phyloP scores from a whole-genome alignment of 2,113 vertebrate species.

The Heterochromis multidens region DNA sequence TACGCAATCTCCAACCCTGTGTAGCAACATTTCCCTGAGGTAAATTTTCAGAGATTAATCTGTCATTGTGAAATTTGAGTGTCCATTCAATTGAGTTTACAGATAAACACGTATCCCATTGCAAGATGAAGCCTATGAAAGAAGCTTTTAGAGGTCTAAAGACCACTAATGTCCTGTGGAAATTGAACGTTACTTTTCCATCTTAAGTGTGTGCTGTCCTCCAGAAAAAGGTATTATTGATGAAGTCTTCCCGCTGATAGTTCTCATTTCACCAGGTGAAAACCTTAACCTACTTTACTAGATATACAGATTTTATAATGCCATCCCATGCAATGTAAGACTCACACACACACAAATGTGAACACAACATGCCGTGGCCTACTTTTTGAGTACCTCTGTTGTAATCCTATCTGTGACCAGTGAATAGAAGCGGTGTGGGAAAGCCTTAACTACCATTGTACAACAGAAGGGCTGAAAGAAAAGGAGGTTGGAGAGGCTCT shows the following conservation, averaged over 20 bases:
- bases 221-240: background rate
- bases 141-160: background rate
- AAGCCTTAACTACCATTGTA: slow-evolving; percentile 33
- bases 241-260: background rate
- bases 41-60: background rate
- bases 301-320: slow-evolving; percentile 6
- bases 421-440: slow-evolving; percentile 56
- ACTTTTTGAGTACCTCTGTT: slow-evolving; percentile 42
- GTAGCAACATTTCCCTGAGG: background rate
- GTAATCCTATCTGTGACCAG: slow-evolving; percentile 50
- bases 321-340: background rate
- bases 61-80: background rate
- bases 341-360: background rate
- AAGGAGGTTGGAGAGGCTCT: slow-evolving; percentile 12
- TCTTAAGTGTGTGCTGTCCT: background rate
- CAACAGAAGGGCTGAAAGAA: background rate
- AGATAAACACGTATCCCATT: background rate
- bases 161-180: background rate
- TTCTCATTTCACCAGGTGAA: slow-evolving; percentile 35
- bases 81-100: background rate
- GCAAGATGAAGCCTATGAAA: background rate
- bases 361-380: slow-evolving; percentile 49
- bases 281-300: slow-evolving; percentile 23
- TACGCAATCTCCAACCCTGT: background rate
- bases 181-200: background rate